Evolutionary conservation across 1,140 invertebrate species (phyloP).

Genomic region (Plutomurus gul): DNA sequence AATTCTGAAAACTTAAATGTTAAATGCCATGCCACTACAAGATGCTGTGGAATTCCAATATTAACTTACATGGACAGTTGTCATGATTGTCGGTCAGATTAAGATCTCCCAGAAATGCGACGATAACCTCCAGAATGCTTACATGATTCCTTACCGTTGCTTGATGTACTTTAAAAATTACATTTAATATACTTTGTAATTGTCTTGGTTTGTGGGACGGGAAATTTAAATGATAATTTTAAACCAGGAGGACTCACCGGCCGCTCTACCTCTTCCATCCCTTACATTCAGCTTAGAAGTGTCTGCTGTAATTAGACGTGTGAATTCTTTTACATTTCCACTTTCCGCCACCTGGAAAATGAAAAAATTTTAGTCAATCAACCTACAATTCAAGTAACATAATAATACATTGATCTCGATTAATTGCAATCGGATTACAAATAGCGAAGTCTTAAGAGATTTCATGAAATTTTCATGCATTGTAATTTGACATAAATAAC

Average conservation of each 20-base stretch:
- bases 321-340: constrained; percentile 79
- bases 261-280: constrained; percentile 72
- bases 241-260: no score
- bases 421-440: no score
- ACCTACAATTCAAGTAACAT: no score
- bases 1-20: no score
- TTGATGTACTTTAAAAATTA: background rate
- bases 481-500: no score
- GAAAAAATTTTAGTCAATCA: background rate
- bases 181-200: background rate
- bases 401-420: no score
- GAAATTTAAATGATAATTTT: constrained; percentile 69
- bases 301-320: constrained; percentile 70
- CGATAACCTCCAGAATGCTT: constrained; percentile 75
- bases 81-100: constrained; percentile 74
- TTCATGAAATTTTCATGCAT: no score
- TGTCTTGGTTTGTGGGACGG: no score
- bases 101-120: constrained; percentile 69
- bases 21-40: no score
- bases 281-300: constrained; percentile 68
- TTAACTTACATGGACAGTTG: constrained; percentile 78
- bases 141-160: constrained; percentile 75
- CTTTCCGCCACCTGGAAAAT: constrained; percentile 73
- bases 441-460: no score
- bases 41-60: no score